These are phyloP conservation scores for Aspidoscelis tigris DNA, from an alignment of 2,113 vertebrate species.

Conservation along the genomic window DNA sequence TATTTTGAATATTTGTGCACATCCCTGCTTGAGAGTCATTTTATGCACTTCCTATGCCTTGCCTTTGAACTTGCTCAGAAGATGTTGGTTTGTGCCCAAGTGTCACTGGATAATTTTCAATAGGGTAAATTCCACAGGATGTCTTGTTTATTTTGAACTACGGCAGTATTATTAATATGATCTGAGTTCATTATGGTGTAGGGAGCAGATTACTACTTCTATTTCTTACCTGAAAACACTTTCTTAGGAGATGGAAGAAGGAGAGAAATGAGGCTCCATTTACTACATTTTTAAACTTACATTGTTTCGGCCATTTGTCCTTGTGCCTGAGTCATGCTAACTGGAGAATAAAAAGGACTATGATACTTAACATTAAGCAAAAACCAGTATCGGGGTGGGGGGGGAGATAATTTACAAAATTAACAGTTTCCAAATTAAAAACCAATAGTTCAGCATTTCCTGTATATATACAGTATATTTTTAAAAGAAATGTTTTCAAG, in stretches of 20 bases:
- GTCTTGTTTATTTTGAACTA: slow-evolving; percentile 53
- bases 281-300: slow-evolving; percentile 24
- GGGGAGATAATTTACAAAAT: slow-evolving; percentile 62
- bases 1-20: too few relatives aligned
- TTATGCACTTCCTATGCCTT: not conserved
- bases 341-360: slow-evolving; percentile 30
- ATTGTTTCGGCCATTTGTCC: slow-evolving; percentile 44
- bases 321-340: slow-evolving; percentile 43
- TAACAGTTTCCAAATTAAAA: slow-evolving; percentile 55
- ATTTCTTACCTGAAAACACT: slow-evolving; percentile 36
- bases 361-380: slow-evolving; percentile 63
- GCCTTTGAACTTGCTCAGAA: not conserved
- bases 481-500: slow-evolving; percentile 35
- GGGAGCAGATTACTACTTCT: slow-evolving; percentile 46
- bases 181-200: slow-evolving; percentile 42
- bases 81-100: not conserved
- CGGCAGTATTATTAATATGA: slow-evolving; percentile 52
- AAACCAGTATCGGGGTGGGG: slow-evolving; percentile 52
- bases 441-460: slow-evolving; percentile 33
- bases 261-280: slow-evolving; percentile 20
- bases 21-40: not conserved
- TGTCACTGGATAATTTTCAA: slow-evolving; percentile 47
- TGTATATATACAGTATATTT: slow-evolving; percentile 26
- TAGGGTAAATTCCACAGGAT: slow-evolving; percentile 50
- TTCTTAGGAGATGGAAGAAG: slow-evolving; percentile 40